Evolutionary conservation across 2,888 invertebrate species (phyloP), one percentile per base, ranked within the genome.

Genomic region (Strigamia maritima): DNA sequence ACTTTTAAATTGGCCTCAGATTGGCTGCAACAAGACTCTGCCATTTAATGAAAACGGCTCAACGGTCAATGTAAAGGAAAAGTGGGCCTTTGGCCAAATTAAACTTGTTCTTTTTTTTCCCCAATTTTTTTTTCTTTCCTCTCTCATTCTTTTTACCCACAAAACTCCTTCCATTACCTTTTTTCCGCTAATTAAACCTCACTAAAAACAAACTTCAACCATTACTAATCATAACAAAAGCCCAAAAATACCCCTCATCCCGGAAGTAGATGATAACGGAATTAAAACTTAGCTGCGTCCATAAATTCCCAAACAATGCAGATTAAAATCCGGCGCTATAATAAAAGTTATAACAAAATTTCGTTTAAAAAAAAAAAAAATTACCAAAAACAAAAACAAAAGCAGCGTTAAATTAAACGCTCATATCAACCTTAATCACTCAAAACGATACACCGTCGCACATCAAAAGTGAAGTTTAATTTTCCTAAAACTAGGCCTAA

Each of bases 1-100:
- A 75, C 75, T 75, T 75, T 75, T 75, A 35, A 75, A 75, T 75
- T 35, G 75, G 75, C 24, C 35, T 38, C 75, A 75, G 75, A 75
- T 75, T 75, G 75, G 35, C 75, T 38, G 35, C 38, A 7, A 75
- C 75, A 75, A 35, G 75, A 40, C 22, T 22, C 35, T 16, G 35
- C 75, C 70, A 70, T 70, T 70, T 70, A 70, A 70, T 70, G 70
- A 70, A 70, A 70, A 70, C 24, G 70, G 70, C 70, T 26, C 70
- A 70, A 28, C 28, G 70, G 70, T 70, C 70, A 70, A 70, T 70
- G 70, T 70, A 70, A 70, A 70, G 70, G 70, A 70, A 70, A 70
- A 70, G 70, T 70, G 70, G 70, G 70, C 26, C 70, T 70, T 70
- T 70, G 70, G 70, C 70, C 70, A 70, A 70, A 70, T 70, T 70